Conservation (phyloP, 1,140 invertebrate genomes). For the Drosophila funebris region DNA sequence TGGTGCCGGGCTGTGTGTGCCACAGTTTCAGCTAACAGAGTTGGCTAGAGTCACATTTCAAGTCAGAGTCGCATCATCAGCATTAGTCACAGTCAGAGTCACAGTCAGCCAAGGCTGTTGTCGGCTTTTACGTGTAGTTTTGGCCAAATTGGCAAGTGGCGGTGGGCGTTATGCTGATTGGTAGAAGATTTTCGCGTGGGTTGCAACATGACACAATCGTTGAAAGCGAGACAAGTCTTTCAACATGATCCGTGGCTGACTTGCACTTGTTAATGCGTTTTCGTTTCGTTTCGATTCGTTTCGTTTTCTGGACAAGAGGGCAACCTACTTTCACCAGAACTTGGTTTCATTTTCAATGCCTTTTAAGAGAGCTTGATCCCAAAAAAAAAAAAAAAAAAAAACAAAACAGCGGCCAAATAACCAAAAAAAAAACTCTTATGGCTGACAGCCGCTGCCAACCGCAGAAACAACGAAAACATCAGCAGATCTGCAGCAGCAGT, state of each 20-base stretch:
- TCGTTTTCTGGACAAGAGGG: slow-evolving; percentile 31
- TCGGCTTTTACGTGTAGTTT: slow-evolving; percentile 38
- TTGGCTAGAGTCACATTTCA: slow-evolving; percentile 32
- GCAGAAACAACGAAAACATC: slow-evolving; percentile 32
- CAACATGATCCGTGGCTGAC: slow-evolving; percentile 35
- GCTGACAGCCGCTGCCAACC: slow-evolving; percentile 18
- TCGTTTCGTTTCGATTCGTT: slow-evolving; percentile 49
- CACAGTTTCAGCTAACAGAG: slow-evolving; percentile 6
- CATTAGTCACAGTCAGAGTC: background rate
- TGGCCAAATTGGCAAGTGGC: slow-evolving; percentile 39
- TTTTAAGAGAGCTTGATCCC: slow-evolving; percentile 31
- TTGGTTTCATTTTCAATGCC: slow-evolving; percentile 76
- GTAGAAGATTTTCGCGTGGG: slow-evolving; percentile 40
- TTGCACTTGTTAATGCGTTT: slow-evolving; percentile 76
- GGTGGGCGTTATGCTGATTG: slow-evolving; percentile 43
- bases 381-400: background rate
- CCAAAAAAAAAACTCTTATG: slow-evolving; percentile 25
- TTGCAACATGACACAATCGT: slow-evolving; percentile 66
- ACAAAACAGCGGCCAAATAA: background rate
- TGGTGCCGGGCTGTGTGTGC: slow-evolving; percentile 7
- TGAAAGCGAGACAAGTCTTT: slow-evolving; percentile 12
- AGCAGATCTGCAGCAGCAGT: slow-evolving; percentile 34
- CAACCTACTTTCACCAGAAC: slow-evolving; percentile 78
- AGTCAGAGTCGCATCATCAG: slow-evolving; percentile 18
- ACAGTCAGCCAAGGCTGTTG: slow-evolving; percentile 37